Percentiles rank a stretch among this genome's conserved stretches.
Evolutionary conservation across 53 echinoderm and acorn worm species (phyloP).

Genomic region (Crossaster papposus): DNA sequence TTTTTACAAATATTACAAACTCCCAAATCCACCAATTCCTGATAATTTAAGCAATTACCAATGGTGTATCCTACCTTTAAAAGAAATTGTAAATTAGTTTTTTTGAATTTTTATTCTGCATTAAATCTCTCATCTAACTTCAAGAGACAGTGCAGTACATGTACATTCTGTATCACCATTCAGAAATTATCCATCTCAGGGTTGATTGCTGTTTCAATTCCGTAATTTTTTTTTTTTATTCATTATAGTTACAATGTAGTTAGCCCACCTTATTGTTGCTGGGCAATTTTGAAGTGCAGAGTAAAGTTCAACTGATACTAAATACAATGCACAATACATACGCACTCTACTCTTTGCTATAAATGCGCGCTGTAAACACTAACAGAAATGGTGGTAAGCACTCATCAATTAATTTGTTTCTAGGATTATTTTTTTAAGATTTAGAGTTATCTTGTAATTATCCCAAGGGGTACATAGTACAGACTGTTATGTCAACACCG

Average conservation of each 20-base stretch:
- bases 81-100: no score
- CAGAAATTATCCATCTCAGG: not conserved
- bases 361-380: not conserved
- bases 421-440: not conserved
- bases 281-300: not conserved
- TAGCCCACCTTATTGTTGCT: not conserved
- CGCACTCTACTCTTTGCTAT: not conserved
- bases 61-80: no score
- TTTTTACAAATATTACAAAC: no score
- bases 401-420: not conserved
- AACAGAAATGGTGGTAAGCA: not conserved
- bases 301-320: constrained; percentile 17
- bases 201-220: no score
- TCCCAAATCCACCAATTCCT: no score
- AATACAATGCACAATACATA: not conserved
- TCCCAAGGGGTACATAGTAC: not conserved
- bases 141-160: no score
- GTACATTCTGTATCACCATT: not conserved
- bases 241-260: no score
- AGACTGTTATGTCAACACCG: constrained; percentile 36
- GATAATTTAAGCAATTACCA: no score
- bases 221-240: no score
- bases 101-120: no score
- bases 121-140: no score
- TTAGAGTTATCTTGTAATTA: constrained; percentile 36